Evolutionary conservation across 2,888 invertebrate species (phyloP).

Genomic region (Xiphydria camelus): DNA sequence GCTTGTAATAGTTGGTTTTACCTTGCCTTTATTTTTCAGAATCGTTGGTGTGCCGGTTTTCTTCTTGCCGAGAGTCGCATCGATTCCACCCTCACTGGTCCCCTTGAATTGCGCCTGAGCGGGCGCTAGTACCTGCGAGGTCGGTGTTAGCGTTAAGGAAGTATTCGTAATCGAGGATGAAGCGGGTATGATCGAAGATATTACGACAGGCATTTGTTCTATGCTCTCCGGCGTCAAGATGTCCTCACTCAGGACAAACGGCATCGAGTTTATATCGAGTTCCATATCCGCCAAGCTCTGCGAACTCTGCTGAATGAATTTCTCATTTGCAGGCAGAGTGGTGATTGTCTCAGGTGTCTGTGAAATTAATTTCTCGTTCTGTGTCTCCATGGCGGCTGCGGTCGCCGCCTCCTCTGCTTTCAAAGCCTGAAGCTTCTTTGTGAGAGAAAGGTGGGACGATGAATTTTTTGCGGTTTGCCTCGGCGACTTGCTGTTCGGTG

Average conservation of each 20-base stretch:
- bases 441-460: slow-evolving; percentile 27
- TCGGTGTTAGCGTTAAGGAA: slow-evolving; percentile 28
- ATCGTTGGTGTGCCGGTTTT: slow-evolving; percentile 50
- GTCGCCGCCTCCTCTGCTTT: slow-evolving; percentile 41
- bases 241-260: slow-evolving; percentile 74
- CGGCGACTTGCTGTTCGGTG: slow-evolving; percentile 30
- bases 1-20: slow-evolving; percentile 51
- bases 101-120: slow-evolving; percentile 15
- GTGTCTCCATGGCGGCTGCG: slow-evolving; percentile 23
- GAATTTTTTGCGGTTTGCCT: slow-evolving; percentile 27
- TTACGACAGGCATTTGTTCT: slow-evolving; percentile 70
- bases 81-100: too few relatives aligned
- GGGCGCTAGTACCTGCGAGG: slow-evolving; percentile 32
- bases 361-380: slow-evolving; percentile 26
- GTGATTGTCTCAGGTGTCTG: slow-evolving; percentile 25
- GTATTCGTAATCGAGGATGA: slow-evolving; percentile 17
- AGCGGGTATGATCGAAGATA: slow-evolving; percentile 45
- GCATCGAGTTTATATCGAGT: slow-evolving; percentile 78
- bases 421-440: slow-evolving; percentile 41
- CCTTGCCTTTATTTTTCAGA: slow-evolving; percentile 49
- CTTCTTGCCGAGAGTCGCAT: slow-evolving; percentile 34
- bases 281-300: slow-evolving; percentile 50
- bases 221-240: slow-evolving; percentile 69
- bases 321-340: slow-evolving; percentile 30
- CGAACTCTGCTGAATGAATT: slow-evolving; percentile 46